A percentile compares a stretch with the other conserved stretches of the same genome.
Conservation (phyloP, 2,797 vertebrate species). For the Taenioides sp. region DNA sequence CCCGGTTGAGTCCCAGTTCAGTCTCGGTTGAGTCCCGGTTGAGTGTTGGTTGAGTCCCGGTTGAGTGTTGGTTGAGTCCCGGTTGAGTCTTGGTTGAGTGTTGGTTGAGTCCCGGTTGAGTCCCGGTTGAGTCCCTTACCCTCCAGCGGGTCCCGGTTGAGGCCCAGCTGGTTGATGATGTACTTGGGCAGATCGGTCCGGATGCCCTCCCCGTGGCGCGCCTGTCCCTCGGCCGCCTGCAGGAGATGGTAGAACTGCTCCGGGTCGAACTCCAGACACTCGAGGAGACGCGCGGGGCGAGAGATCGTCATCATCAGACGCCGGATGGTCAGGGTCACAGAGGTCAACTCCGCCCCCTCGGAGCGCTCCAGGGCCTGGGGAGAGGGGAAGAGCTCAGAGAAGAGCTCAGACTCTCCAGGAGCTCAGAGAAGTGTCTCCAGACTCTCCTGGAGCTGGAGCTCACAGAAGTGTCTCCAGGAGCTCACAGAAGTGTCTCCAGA, state of each 20-base stretch:
- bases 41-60: too few species aligned
- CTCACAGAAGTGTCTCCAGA: too few species aligned
- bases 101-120: too few species aligned
- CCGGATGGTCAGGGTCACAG: slow-evolving; percentile 90
- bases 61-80: too few species aligned
- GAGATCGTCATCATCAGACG: slow-evolving; percentile 97
- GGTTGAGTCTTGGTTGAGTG: too few species aligned
- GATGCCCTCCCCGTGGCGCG: slow-evolving; percentile 95
- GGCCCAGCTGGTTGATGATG: slow-evolving; percentile 96
- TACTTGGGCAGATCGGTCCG: slow-evolving; percentile 96
- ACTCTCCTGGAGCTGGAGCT: too few species aligned
- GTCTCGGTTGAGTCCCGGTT: too few species aligned
- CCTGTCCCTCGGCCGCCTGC: slow-evolving; percentile 96
- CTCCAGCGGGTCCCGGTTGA: slow-evolving; percentile 82
- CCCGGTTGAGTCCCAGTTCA: too few species aligned
- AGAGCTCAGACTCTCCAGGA: too few species aligned
- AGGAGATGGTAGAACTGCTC: slow-evolving; percentile 97
- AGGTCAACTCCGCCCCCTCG: slow-evolving; percentile 92
- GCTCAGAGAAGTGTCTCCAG: slow-evolving; percentile 63
- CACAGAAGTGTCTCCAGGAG: too few species aligned
- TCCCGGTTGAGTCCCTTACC: neutral
- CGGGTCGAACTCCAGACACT: slow-evolving; percentile 98
- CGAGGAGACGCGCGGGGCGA: slow-evolving; percentile 91
- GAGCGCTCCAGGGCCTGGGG: slow-evolving; percentile 92
- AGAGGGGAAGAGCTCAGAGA: neutral